These are phyloP conservation scores for Narcine bancroftii DNA, from an alignment of 2,113 vertebrate genomes.

Conservation along the genomic window DNA sequence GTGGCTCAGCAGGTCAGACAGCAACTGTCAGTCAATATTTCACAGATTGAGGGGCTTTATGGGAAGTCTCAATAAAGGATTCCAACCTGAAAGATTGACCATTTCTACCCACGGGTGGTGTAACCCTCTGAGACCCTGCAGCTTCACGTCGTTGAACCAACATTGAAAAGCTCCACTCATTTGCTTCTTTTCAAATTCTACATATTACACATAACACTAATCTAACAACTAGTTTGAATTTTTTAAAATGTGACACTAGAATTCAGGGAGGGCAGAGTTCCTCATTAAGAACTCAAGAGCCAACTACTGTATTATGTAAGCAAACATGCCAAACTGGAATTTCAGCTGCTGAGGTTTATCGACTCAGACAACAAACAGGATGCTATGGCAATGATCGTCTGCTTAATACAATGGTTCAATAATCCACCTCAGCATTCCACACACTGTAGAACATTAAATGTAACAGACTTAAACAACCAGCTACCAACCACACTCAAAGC, in stretches of 20 bases:
- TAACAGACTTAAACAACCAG: background rate
- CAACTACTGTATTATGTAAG: background rate
- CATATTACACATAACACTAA: background rate
- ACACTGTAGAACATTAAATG: background rate
- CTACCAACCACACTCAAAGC: background rate
- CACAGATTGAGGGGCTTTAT: no score
- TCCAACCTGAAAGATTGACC: no score
- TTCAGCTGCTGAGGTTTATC: background rate
- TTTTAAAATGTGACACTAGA: background rate
- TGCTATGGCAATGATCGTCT: background rate
- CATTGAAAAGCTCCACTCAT: background rate
- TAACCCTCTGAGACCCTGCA: no score
- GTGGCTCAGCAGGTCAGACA: no score
- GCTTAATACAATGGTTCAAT: background rate
- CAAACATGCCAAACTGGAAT: constrained; percentile 7
- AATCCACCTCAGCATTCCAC: background rate
- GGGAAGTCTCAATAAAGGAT: no score
- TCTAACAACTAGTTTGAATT: background rate
- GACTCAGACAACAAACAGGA: background rate
- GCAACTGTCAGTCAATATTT: no score
- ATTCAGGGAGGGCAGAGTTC: background rate
- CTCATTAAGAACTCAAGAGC: background rate
- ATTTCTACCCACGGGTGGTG: no score
- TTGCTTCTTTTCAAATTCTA: background rate
- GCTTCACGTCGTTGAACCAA: no score